phyloP scores from a whole-genome alignment of 2,888 invertebrate species.

The Polydrusus pterygomalis region DNA sequence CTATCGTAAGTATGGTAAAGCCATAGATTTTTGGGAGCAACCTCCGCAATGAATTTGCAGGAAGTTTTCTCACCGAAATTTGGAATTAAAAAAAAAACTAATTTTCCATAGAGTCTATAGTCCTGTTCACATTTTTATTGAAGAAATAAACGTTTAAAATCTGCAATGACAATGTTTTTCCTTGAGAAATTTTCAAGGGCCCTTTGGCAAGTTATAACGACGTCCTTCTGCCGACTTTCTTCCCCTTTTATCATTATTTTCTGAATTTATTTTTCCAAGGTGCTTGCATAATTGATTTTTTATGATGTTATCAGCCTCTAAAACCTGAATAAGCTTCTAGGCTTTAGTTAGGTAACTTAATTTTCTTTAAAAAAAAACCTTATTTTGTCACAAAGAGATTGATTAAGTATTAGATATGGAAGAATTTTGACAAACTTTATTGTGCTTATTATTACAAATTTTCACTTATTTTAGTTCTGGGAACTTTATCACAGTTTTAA shows the following conservation, averaged over 20 bases:
- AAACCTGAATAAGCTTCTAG: neutral
- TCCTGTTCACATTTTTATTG: too few relatives aligned
- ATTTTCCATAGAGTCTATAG: neutral
- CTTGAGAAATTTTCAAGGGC: slow-evolving; percentile 12
- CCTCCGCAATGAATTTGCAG: neutral
- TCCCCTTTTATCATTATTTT: slow-evolving; percentile 7
- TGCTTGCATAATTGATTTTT: slow-evolving; percentile 32
- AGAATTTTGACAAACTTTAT: neutral
- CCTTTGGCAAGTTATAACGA: neutral
- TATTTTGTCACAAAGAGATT: neutral
- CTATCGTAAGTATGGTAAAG: slow-evolving; percentile 50
- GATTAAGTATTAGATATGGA: neutral
- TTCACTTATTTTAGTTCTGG: neutral
- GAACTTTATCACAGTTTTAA: neutral
- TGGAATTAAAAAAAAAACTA: neutral
- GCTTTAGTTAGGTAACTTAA: neutral
- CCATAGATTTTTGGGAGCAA: slow-evolving; percentile 10
- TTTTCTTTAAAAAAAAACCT: neutral
- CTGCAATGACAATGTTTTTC: slow-evolving; percentile 13
- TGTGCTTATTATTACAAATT: neutral
- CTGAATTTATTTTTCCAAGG: slow-evolving; percentile 9
- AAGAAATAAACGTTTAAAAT: slow-evolving; percentile 1
- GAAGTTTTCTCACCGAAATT: neutral
- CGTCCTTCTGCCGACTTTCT: slow-evolving; percentile 6
- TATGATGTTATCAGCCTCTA: neutral